phyloP scores from a whole-genome alignment of 2,888 invertebrate genomes.

The Allolobophora icterica region DNA sequence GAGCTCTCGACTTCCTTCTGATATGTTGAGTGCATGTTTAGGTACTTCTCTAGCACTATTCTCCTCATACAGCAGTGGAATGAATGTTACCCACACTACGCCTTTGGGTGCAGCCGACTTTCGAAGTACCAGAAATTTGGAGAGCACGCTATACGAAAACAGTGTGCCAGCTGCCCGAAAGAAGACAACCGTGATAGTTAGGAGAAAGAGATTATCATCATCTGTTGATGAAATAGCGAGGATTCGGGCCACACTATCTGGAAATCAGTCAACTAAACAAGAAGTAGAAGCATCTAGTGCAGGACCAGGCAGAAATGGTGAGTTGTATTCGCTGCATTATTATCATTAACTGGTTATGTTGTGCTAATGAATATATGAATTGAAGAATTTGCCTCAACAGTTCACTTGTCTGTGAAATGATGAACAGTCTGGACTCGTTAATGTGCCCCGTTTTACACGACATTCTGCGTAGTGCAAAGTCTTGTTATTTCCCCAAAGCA shows the following conservation, averaged over 20 bases:
- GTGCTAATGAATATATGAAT: neutral
- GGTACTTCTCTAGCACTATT: neutral
- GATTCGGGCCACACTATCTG: neutral
- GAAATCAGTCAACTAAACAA: neutral
- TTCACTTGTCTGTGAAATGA: too few relatives aligned
- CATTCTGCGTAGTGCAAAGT: too few relatives aligned
- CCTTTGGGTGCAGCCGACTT: neutral
- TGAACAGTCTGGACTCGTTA: too few relatives aligned
- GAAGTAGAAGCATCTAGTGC: constrained; percentile 1
- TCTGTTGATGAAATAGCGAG: neutral
- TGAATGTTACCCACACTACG: neutral
- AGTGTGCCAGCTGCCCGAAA: neutral
- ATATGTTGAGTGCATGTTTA: neutral
- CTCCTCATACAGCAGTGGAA: neutral
- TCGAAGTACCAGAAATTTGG: constrained; percentile 12
- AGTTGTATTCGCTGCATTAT: neutral
- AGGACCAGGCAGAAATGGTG: neutral
- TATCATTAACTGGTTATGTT: neutral
- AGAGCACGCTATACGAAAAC: neutral
- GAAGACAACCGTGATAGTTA: neutral
- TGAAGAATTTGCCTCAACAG: too few relatives aligned
- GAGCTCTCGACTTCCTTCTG: neutral
- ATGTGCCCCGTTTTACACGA: too few relatives aligned
- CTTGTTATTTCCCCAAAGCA: too few relatives aligned
- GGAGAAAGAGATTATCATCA: constrained; percentile 19